Base-by-base conservation (phyloP, 2,888 invertebrate species). In the Netelia inedita region DNA sequence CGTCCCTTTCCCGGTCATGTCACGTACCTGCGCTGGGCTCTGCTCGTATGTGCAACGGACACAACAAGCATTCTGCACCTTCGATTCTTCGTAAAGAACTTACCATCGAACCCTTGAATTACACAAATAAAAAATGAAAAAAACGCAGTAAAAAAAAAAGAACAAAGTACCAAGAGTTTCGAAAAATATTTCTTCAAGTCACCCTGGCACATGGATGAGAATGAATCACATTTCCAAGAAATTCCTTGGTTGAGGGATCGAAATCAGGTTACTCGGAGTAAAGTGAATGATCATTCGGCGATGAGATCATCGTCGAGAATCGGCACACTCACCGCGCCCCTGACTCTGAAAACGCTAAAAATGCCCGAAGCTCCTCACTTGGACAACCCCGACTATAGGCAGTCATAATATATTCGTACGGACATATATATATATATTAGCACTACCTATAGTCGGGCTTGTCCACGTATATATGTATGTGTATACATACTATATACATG, bases 1-100 rank as follows among this genome's bases (percentile, higher is more conserved):
- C 85, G 72, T 75, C 79, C 83, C 81, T 79, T 80, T 85, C 72
- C 79, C 85, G 16, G 83, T 86, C 76, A 78, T 78, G 79, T 85
- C 83, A 82, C 80, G 78, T 81, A 71, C 63, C 55, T 65, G 35
- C 53, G 71, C 69, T 78, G 79, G 74, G 63, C 79, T 21, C 43
- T 75, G 41, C 41, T 53, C 35, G 41, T 46, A 19, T 43, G 41
- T 23, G 53, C 68, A 61, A 59, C 43, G 5, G 14, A 28, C 16
- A 46, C 50, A 23, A 43, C 72, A 72, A 19, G 71, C 73, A 75
- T 79, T 79, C 63, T 78, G 73, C 82, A 85, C 71, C 69, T 66
- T 65, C 35, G 21, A 69, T 81, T 61, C 46, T 16, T 16, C 14
- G 21, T 57, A 46, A 46, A 46, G 9, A 57, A 57, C 57, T 46